Evolutionary conservation across 2,797 vertebrate genomes (phyloP).

Genomic region (Sebastes diaconus): DNA sequence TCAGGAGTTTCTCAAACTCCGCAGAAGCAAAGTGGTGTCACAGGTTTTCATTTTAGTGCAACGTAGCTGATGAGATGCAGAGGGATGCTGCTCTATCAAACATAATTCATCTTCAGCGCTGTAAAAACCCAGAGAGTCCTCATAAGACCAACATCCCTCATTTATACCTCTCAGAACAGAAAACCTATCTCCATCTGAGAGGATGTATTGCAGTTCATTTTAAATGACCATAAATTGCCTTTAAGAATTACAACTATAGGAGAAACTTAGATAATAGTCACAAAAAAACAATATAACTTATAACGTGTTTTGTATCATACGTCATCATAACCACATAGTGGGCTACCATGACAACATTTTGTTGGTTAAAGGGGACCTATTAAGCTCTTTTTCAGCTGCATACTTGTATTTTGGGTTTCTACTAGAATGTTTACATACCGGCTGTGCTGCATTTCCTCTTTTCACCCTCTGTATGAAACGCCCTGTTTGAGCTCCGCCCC

Average conservation of each 20-base stretch:
- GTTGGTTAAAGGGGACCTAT: background rate
- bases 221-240: background rate
- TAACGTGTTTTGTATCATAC: background rate
- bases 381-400: background rate
- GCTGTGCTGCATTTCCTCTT: too few species aligned
- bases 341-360: background rate
- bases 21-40: background rate
- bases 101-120: conserved; percentile 16
- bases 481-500: too few species aligned
- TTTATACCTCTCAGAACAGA: background rate
- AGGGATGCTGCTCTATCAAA: conserved; percentile 1
- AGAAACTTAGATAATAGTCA: background rate
- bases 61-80: conserved; percentile 24
- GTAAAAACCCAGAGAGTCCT: background rate
- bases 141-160: background rate
- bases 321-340: background rate
- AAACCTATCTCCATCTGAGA: conserved; percentile 10
- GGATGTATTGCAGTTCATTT: background rate
- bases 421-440: too few species aligned
- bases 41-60: conserved; percentile 5
- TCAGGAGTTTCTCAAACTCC: background rate
- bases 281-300: background rate
- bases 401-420: too few species aligned
- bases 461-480: too few species aligned
- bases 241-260: background rate